These are phyloP conservation scores for Bombus turneri DNA, from an alignment of 1,140 invertebrate genomes.

Conservation along the genomic window DNA sequence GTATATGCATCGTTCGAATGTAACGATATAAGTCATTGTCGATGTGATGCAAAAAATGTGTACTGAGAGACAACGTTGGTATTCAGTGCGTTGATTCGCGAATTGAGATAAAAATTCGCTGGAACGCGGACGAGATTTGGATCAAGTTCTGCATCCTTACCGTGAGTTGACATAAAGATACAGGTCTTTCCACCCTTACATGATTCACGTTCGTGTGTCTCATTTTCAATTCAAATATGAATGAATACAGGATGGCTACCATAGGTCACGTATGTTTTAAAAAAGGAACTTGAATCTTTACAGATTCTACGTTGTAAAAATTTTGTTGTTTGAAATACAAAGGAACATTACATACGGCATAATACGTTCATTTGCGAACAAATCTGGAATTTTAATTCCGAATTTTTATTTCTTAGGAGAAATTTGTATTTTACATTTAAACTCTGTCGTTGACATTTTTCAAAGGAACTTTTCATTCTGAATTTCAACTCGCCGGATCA, in stretches of 20 bases:
- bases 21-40: neutral
- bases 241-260: too few relatives aligned
- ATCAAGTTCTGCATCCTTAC: conserved; percentile 19
- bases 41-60: neutral
- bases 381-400: neutral
- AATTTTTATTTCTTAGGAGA: neutral
- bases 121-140: conserved; percentile 9
- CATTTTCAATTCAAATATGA: conserved; percentile 2
- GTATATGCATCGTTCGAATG: neutral
- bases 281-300: too few relatives aligned
- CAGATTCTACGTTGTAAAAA: too few relatives aligned
- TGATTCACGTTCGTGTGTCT: too few relatives aligned
- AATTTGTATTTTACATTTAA: neutral
- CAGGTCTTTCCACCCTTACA: neutral
- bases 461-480: too few relatives aligned
- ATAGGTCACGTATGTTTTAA: too few relatives aligned
- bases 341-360: too few relatives aligned
- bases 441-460: too few relatives aligned
- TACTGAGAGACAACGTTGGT: neutral
- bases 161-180: conserved; percentile 5
- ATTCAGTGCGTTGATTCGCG: conserved; percentile 5
- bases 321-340: too few relatives aligned
- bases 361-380: too few relatives aligned
- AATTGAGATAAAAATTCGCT: conserved; percentile 15
- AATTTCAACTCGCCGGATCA: too few relatives aligned